Evolutionary conservation across 1,140 invertebrate species (phyloP).

Genomic region (Calosoma granatense): DNA sequence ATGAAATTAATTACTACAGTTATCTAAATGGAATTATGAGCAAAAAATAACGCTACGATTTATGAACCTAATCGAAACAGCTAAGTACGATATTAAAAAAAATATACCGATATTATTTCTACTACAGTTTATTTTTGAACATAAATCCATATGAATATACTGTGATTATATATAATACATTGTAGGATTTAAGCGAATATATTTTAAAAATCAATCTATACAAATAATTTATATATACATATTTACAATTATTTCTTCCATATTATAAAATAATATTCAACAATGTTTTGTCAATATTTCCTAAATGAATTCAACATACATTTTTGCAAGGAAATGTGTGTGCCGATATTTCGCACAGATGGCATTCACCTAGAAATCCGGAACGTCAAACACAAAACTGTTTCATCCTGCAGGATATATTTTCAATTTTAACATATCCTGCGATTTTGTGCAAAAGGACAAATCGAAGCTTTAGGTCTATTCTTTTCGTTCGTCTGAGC

Average conservation of each 20-base stretch:
- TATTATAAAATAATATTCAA: not conserved
- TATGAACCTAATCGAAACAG: too few relatives aligned
- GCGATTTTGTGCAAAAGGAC: not conserved
- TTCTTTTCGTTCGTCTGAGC: not conserved
- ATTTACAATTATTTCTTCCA: not conserved
- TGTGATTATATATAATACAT: too few relatives aligned
- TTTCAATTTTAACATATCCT: conserved; percentile 6
- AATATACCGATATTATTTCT: too few relatives aligned
- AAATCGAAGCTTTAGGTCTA: not conserved
- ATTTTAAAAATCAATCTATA: too few relatives aligned
- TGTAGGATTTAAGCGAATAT: too few relatives aligned
- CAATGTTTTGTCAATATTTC: not conserved
- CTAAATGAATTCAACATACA: not conserved
- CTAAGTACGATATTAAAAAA: too few relatives aligned
- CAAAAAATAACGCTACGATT: too few relatives aligned
- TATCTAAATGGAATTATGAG: too few relatives aligned
- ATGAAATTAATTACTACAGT: too few relatives aligned
- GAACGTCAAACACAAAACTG: not conserved
- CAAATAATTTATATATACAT: too few relatives aligned
- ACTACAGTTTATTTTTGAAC: too few relatives aligned
- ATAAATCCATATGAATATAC: too few relatives aligned
- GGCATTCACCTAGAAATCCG: not conserved
- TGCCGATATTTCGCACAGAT: not conserved
- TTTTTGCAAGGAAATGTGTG: not conserved
- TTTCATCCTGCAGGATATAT: not conserved